Evolutionary conservation across 2,797 vertebrate genomes (phyloP), one percentile per base, ranked within the genome.

Genomic region (Platyrinchus mystaceus): DNA sequence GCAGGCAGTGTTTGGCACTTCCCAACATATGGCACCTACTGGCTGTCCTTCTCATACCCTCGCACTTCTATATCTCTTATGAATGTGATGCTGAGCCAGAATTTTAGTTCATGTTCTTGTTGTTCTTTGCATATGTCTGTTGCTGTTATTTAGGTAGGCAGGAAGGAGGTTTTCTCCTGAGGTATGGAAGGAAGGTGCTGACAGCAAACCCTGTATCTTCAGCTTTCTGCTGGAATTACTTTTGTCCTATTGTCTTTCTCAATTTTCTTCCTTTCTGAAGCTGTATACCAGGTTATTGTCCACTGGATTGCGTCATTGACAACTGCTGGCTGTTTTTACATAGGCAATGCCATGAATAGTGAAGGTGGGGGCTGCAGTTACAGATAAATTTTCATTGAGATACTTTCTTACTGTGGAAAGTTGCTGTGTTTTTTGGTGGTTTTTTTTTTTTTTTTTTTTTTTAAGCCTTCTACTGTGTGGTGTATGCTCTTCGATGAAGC

Each of bases 31-130:
- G 50, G 49, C 66, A 74, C 39, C 62, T 84, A 41, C 76, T 71
- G 59, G 2, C 34, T 74, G 17, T 44, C 37, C 9, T 15, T 56
- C 70, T 74, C 12, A 1, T 47, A 34, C 37, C 30, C 46, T 66
- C 2, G 0, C 5, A 13, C 59, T 76, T 86, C 63, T 41, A 1
- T 71, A 9, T 63, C 5, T 0, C 47, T 36, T 30, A 1, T n/a
- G 36, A 46, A 7, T 43, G 9, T 14, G 34, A 30, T 27, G 26
- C 53, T 66, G 52, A 79, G 50, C 15, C 73, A 71, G 23, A 81
- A 68, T 28, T 68, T 56, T 24, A 34, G 52, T 58, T 88, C 2
- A 1, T 56, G 3, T 66, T 74, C 17, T 76, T 2, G 0, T 36
- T 75, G 28, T 82, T 30, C 28, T 30, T 77, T 53, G 12, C 0